Evolutionary conservation across 2,797 vertebrate genomes (phyloP).

Genomic region (Hyperoplus lanceolatus): DNA sequence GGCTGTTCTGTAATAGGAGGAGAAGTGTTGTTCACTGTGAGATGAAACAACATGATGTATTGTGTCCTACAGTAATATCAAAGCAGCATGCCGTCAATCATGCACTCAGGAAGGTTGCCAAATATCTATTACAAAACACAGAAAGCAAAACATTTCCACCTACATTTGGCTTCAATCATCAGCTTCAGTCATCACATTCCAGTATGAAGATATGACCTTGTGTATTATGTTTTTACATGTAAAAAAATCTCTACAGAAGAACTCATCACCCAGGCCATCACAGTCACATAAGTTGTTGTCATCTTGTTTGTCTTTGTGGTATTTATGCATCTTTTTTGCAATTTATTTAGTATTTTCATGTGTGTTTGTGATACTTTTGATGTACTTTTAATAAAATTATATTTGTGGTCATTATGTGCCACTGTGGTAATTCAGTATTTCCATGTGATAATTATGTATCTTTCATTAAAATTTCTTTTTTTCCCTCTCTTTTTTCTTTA

Average conservation of each 20-base stretch:
- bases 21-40: constrained; percentile 61
- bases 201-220: background rate
- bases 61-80: constrained; percentile 47
- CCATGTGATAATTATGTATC: background rate
- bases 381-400: too few relatives aligned
- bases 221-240: background rate
- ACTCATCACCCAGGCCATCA: background rate
- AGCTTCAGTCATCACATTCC: background rate
- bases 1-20: constrained; percentile 56
- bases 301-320: background rate
- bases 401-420: too few relatives aligned
- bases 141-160: background rate
- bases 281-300: too few relatives aligned
- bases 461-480: too few relatives aligned
- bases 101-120: background rate
- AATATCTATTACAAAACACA: constrained; percentile 30
- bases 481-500: too few relatives aligned
- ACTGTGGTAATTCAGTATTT: background rate
- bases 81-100: constrained; percentile 39
- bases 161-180: constrained; percentile 3
- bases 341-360: too few relatives aligned
- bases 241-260: too few relatives aligned
- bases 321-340: too few relatives aligned
- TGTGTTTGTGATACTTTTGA: too few relatives aligned
- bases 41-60: constrained; percentile 65